Percentiles rank a stretch among this genome's conserved stretches.
Conservation (phyloP, 1,140 invertebrate genomes). For the Eumaeus atala region DNA sequence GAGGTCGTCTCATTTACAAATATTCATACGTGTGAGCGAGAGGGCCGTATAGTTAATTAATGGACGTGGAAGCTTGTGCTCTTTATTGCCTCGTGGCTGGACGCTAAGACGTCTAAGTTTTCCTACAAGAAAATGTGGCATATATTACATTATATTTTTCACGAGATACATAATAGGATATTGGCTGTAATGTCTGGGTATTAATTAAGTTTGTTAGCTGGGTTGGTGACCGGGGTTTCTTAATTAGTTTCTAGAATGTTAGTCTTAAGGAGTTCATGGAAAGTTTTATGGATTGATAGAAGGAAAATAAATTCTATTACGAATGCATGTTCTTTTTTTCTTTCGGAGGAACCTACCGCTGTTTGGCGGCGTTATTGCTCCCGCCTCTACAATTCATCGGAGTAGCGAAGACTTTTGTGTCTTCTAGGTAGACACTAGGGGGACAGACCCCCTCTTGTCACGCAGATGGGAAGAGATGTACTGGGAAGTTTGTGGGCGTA, state of each 20-base stretch:
- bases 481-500: too few relatives aligned
- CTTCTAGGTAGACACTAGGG: too few relatives aligned
- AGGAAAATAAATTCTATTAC: too few relatives aligned
- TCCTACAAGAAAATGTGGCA: constrained; percentile 59
- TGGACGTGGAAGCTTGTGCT: constrained; percentile 75
- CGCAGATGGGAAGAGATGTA: too few relatives aligned
- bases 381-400: too few relatives aligned
- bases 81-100: constrained; percentile 74
- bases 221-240: neutral
- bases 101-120: constrained; percentile 72
- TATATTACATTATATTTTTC: constrained; percentile 54
- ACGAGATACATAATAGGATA: constrained; percentile 12
- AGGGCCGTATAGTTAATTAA: constrained; percentile 70
- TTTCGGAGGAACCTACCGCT: too few relatives aligned
- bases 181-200: neutral
- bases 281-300: too few relatives aligned
- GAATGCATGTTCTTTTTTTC: too few relatives aligned
- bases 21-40: constrained; percentile 55
- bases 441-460: too few relatives aligned
- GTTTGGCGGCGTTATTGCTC: too few relatives aligned
- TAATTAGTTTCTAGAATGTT: neutral
- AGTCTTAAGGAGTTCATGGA: too few relatives aligned
- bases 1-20: constrained; percentile 70
- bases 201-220: neutral
- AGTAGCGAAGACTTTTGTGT: too few relatives aligned